Base-by-base conservation (phyloP, 2,797 vertebrate species). In the Gymnodraco acuticeps region DNA sequence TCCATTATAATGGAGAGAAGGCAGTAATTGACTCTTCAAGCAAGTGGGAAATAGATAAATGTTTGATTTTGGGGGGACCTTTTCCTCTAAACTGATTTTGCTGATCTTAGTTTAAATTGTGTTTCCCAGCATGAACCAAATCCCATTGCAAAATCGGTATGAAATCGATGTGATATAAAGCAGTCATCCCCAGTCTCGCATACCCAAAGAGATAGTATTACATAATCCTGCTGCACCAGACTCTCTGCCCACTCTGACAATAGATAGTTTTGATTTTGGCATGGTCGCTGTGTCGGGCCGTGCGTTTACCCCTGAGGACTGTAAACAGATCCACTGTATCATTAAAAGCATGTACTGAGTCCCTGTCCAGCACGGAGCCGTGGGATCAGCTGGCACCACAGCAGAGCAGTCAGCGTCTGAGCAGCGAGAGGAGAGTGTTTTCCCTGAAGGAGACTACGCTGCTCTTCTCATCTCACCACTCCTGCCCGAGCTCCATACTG, bases 311-410 rank as follows among this genome's bases (percentile, higher is more conserved):
- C 90, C 81, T 31, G 77, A 75, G 86, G 86, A 62, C 71, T 90
- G 87, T 89, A 92, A 93, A 91, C 88, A 84, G 86, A 92, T 88
- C 87, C 82, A 81, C 75, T 74, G 77, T 83, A 85, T 91, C 86
- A 87, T 88, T 89, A 85, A 87, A 89, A 88, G 77, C 87, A 75
- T 85, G 85, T 78, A 71, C 72, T 15, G 64, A 80, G 84, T 74
- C 68, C 60, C 64, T 61, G 75, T 78, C 59, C 81, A 72, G 59
- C 67, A 59, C 54, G 42, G 70, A 80, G 70, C 74, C 23, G 8
- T 67, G 70, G 79, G 70, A 72, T 83, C 64, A 83, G 82, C 75
- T 82, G 73, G 64, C 75, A 73, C 43, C 13, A 23, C 68, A 14
- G 68, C 79, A 59, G 71, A 80, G 72, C 63, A 52, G 72, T 70